Evolutionary conservation across 2,113 vertebrate species (phyloP), one percentile per base, ranked within the genome.

Genomic region (Sula dactylatra): DNA sequence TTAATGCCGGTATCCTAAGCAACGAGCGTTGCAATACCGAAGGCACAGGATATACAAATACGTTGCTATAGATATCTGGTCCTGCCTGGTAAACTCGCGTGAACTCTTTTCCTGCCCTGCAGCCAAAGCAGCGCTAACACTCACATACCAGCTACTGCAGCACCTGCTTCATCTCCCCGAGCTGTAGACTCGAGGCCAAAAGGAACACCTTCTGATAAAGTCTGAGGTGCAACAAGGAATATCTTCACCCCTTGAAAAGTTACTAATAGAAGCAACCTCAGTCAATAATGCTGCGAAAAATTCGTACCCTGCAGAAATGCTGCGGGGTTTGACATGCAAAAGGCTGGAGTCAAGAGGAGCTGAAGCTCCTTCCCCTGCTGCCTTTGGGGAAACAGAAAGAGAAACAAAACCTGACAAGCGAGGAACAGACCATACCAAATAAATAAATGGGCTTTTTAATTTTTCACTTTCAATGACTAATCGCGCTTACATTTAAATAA

Each of bases 1-100:
- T 90, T 85, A 95, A 69, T 80, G 66, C 20, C 91, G 64, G 93
- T 96, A 94, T 79, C 95, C 96, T 93, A 94, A 95, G 97, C 93
- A 95, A 96, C 81, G 1, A 80, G 49, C 5, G 0, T 59, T 85
- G 89, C 91, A 85, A 61, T 24, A 82, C 73, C 19, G 69, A 82
- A 87, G 81, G 62, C 74, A 87, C 84, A 95, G 97, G 91, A 93
- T 93, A 94, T 44, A 97, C 83, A 91, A 84, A 82, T 3, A 90
- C 5, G 84, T 93, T 95, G 93, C 94, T 91, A 93, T 73, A 96
- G 95, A 85, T 85, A 91, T 88, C 34, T 52, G 81, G 62, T 80
- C 78, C 83, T 86, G 86, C 59, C 80, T 50, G 38, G 80, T 82
- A 88, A 85, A 85, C 62, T 58, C 49, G 10, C 3, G 80, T 54